Evolutionary conservation across 1,140 invertebrate genomes (phyloP).

Genomic region (Drosophila cardini): DNA sequence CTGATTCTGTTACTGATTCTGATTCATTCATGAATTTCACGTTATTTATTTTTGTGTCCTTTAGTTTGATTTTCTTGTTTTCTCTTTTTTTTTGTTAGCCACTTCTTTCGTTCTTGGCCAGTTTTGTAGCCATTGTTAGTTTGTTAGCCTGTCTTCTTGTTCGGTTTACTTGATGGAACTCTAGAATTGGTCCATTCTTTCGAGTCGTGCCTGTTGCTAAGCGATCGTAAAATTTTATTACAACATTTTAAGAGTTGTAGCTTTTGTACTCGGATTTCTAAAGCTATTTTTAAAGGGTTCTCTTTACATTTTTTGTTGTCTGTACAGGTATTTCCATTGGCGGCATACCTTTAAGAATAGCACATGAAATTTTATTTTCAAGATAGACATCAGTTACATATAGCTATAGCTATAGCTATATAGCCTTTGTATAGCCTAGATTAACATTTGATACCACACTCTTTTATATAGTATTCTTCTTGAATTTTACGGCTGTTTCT

Average conservation of each 20-base stretch:
- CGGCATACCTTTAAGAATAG: not conserved
- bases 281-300: slow-evolving; percentile 5
- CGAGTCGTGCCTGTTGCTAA: slow-evolving; percentile 65
- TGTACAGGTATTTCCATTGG: not conserved
- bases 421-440: too few species aligned
- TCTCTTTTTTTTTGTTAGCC: slow-evolving; percentile 15
- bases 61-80: slow-evolving; percentile 24
- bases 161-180: slow-evolving; percentile 1
- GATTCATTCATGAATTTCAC: slow-evolving; percentile 81
- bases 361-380: not conserved
- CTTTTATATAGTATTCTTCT: too few species aligned
- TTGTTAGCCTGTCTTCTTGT: slow-evolving; percentile 32
- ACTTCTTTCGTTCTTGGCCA: slow-evolving; percentile 13
- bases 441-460: too few species aligned
- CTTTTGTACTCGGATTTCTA: slow-evolving; percentile 23
- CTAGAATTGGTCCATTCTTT: slow-evolving; percentile 4
- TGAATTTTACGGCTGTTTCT: too few species aligned
- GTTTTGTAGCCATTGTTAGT: slow-evolving; percentile 21
- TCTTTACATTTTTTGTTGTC: not conserved
- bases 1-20: slow-evolving; percentile 62
- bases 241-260: slow-evolving; percentile 49
- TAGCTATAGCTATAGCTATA: not conserved
- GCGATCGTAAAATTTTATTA: slow-evolving; percentile 74
- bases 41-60: slow-evolving; percentile 71
- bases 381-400: not conserved